Conservation (phyloP, 2,888 invertebrate genomes). For the Leptarthrus brevirostris region DNA sequence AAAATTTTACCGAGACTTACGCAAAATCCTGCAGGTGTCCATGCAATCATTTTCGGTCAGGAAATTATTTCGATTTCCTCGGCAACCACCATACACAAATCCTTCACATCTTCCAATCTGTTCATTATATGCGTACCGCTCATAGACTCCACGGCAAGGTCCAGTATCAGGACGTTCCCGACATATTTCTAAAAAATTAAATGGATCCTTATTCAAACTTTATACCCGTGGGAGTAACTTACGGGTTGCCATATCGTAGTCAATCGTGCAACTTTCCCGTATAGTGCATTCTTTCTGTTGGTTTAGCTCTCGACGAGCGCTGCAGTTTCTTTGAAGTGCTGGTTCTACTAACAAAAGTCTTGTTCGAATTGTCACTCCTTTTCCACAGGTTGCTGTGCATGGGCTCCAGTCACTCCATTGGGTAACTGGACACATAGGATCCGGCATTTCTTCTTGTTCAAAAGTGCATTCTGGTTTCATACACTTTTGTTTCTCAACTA, state of each 20-base stretch:
- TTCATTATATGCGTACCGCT: constrained; percentile 87
- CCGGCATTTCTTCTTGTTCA: constrained; percentile 66
- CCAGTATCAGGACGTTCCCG: constrained; percentile 82
- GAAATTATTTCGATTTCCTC: constrained; percentile 94
- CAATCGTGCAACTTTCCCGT: constrained; percentile 76
- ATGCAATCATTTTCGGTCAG: constrained; percentile 82
- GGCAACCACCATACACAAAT: constrained; percentile 89
- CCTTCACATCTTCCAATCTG: constrained; percentile 81
- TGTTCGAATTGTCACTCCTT: constrained; percentile 79
- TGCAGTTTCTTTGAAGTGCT: constrained; percentile 74
- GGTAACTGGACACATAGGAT: constrained; percentile 81
- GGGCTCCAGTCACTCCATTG: constrained; percentile 94
- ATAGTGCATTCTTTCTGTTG: constrained; percentile 81
- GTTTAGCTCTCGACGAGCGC: constrained; percentile 75
- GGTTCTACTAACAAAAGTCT: constrained; percentile 77
- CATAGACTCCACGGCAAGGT: constrained; percentile 88
- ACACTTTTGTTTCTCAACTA: constrained; percentile 81
- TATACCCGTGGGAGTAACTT: constrained; percentile 51
- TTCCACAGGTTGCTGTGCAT: constrained; percentile 89
- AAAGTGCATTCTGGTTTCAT: constrained; percentile 76
- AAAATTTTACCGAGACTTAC: constrained; percentile 47
- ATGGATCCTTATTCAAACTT: not conserved
- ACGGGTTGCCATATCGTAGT: constrained; percentile 83
- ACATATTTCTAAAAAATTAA: constrained; percentile 77
- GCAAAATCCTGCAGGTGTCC: constrained; percentile 70